These are phyloP conservation scores for Malacoraja senta DNA, from an alignment of 2,797 vertebrate genomes.

Conservation along the genomic window DNA sequence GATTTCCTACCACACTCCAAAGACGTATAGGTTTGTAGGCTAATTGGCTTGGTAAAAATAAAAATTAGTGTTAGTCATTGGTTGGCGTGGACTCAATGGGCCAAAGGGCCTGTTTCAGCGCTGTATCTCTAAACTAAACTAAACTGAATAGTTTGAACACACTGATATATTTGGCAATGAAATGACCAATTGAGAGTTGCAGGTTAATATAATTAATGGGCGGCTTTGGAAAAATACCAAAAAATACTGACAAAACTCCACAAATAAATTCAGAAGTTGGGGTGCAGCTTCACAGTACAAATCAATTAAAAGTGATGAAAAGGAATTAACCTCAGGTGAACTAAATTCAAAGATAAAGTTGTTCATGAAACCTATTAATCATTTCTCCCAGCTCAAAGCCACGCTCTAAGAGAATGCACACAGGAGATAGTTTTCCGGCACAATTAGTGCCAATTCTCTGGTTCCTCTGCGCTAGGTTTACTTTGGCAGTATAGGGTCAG, in stretches of 20 bases:
- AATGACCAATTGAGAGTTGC: neutral
- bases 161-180: neutral
- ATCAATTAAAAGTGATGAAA: neutral
- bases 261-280: neutral
- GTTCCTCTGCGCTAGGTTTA: neutral
- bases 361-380: neutral
- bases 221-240: neutral
- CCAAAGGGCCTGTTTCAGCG: no score
- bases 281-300: neutral
- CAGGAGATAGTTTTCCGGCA: neutral
- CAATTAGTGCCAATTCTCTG: neutral
- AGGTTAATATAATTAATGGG: neutral
- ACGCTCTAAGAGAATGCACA: neutral
- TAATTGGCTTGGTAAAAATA: no score
- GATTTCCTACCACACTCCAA: no score
- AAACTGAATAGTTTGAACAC: neutral
- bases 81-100: no score
- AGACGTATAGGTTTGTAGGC: no score
- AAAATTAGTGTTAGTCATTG: no score
- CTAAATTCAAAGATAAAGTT: slow-evolving; percentile 8
- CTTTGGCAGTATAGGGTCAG: neutral
- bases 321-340: neutral
- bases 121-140: no score
- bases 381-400: neutral
- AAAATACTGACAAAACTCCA: neutral